These are phyloP conservation scores for Hybognathus amarus DNA, from an alignment of 2,797 vertebrate species.

Conservation along the genomic window DNA sequence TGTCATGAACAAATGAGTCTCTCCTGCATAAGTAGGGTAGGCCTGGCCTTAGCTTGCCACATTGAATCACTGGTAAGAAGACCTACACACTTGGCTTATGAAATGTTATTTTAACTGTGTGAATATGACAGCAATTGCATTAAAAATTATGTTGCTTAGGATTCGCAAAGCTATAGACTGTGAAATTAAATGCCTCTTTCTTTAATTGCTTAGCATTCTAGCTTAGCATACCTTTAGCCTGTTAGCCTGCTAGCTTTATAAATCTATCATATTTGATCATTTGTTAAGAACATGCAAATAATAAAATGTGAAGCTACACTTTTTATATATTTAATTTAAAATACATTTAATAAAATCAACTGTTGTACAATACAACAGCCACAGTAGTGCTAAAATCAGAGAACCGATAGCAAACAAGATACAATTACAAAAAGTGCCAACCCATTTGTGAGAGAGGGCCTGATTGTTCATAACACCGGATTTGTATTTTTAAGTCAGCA, in stretches of 20 bases:
- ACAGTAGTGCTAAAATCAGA: neutral
- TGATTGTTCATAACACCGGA: neutral
- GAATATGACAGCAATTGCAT: neutral
- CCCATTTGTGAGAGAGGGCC: neutral
- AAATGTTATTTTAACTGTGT: neutral
- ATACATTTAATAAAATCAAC: neutral
- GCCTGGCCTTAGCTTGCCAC: neutral
- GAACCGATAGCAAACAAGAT: neutral
- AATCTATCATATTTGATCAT: neutral
- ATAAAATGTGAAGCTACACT: neutral
- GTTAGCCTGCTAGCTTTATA: neutral
- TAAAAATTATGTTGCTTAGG: neutral
- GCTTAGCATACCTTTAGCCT: neutral
- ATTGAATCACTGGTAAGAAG: neutral
- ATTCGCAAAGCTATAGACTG: neutral
- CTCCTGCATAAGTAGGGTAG: too few relatives aligned
- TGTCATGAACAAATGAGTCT: neutral
- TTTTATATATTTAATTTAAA: neutral
- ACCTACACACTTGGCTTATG: neutral
- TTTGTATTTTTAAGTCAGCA: neutral
- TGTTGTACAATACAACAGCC: neutral
- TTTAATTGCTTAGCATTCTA: conserved; percentile 2
- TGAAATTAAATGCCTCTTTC: neutral
- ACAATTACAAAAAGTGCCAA: neutral
- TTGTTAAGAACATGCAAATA: neutral